These are phyloP conservation scores for Apteryx owenii DNA, from an alignment of 2,113 vertebrate genomes.

Conservation along the genomic window DNA sequence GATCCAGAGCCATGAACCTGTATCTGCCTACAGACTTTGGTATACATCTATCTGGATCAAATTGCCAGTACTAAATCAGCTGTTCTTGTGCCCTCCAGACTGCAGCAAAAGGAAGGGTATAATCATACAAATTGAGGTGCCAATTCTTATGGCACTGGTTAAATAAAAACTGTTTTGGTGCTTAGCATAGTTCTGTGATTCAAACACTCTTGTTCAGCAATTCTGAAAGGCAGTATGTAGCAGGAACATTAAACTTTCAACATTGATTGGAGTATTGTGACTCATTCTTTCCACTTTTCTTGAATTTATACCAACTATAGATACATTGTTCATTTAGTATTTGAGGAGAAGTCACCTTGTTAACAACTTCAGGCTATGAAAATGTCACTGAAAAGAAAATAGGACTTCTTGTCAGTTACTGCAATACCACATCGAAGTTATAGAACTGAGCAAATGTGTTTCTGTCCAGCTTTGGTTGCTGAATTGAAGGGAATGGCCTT, in stretches of 20 bases:
- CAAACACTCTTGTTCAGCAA: neutral
- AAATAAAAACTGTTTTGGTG: slow-evolving; percentile 31
- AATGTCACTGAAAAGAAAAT: neutral
- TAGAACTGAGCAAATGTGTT: neutral
- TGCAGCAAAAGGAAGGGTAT: neutral
- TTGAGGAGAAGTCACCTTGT: neutral
- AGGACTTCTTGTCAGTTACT: neutral
- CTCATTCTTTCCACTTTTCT: slow-evolving; percentile 16
- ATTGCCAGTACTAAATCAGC: neutral
- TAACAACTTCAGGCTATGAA: neutral
- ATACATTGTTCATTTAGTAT: neutral
- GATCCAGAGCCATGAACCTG: neutral
- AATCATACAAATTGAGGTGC: neutral
- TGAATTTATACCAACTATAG: neutral
- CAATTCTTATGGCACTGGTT: neutral
- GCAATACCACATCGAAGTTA: neutral
- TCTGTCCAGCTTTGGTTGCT: neutral
- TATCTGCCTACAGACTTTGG: neutral
- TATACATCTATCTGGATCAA: neutral
- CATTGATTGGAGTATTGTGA: slow-evolving; percentile 7
- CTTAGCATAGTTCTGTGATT: slow-evolving; percentile 24
- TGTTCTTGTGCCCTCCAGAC: neutral
- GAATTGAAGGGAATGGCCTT: neutral
- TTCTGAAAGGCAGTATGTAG: slow-evolving; percentile 49
- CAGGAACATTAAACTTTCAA: slow-evolving; percentile 55